Percentiles rank a stretch among this genome's conserved stretches.
phyloP scores from a whole-genome alignment of 2,888 invertebrate species.

The Caenorhabditis sp. region DNA sequence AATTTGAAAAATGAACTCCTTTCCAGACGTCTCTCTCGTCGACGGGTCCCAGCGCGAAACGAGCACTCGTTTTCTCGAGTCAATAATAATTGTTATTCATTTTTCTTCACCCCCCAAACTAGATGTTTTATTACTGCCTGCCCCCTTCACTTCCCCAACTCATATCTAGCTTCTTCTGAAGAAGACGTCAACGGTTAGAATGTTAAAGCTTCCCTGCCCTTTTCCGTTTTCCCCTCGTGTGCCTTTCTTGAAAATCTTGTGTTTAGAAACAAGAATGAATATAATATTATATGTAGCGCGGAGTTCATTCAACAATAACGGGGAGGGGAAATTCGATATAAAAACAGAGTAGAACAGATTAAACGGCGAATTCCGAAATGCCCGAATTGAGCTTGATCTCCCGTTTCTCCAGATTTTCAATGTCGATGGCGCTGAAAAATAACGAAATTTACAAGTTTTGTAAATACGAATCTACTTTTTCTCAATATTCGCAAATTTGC shows the following conservation, averaged over 20 bases:
- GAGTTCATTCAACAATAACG: slow-evolving; percentile 13
- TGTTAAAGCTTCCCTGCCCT: no score
- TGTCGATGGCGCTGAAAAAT: slow-evolving; percentile 32
- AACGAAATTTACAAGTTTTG: not conserved
- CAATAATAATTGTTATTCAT: not conserved
- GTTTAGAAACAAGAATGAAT: not conserved
- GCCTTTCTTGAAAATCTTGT: not conserved
- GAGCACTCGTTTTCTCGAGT: not conserved
- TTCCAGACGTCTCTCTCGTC: not conserved
- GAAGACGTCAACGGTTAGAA: slow-evolving; percentile 45
- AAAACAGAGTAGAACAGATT: not conserved
- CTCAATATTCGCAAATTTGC: slow-evolving; percentile 33
- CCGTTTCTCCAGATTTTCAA: slow-evolving; percentile 14
- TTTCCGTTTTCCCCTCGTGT: not conserved
- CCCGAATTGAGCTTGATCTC: slow-evolving; percentile 1
- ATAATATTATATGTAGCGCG: not conserved
- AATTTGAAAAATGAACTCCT: not conserved
- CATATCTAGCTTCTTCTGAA: slow-evolving; percentile 34
- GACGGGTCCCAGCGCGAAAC: not conserved
- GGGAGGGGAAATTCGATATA: not conserved
- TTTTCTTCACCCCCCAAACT: slow-evolving; percentile 5
- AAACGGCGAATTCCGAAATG: slow-evolving; percentile 9
- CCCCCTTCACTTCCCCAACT: slow-evolving; percentile 1
- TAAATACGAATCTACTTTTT: slow-evolving; percentile 17
- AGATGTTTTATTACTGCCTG: slow-evolving; percentile 10